Evolutionary conservation across 2,113 vertebrate species (phyloP).

Genomic region (Silurus meridionalis): DNA sequence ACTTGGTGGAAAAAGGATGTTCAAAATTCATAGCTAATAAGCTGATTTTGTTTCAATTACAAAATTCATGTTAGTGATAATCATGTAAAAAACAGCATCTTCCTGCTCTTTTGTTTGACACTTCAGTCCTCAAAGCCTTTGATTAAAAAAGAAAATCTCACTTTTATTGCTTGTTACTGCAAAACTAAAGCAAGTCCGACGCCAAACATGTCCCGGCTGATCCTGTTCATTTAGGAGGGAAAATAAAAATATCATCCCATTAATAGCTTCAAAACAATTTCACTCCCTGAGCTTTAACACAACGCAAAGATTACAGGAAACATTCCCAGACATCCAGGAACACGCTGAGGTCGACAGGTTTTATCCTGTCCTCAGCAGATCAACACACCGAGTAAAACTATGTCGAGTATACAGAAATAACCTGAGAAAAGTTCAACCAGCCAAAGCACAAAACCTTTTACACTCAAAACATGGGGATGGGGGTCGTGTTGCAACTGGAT

Average conservation of each 20-base stretch:
- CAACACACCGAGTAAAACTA: background rate
- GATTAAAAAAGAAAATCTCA: background rate
- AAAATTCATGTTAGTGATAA: too few relatives aligned
- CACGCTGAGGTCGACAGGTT: background rate
- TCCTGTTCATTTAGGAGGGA: background rate
- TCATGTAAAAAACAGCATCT: too few relatives aligned
- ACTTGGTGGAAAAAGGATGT: too few relatives aligned
- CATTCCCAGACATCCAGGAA: background rate
- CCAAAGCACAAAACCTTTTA: background rate
- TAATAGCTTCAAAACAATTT: background rate
- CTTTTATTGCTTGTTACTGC: background rate
- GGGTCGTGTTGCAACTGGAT: too few relatives aligned
- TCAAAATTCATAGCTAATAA: too few relatives aligned
- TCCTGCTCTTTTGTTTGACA: background rate
- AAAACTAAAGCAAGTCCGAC: background rate
- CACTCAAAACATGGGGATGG: too few relatives aligned
- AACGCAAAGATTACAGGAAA: background rate
- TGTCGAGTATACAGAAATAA: background rate
- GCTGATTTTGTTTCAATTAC: too few relatives aligned
- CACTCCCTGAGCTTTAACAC: background rate
- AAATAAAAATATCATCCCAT: background rate
- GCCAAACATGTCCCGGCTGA: background rate
- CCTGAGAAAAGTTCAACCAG: background rate
- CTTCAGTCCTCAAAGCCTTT: background rate
- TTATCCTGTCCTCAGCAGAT: background rate